A percentile compares a stretch with the other conserved stretches of the same genome.
Evolutionary conservation across 2,113 vertebrate species (phyloP).

Genomic region (human): DNA sequence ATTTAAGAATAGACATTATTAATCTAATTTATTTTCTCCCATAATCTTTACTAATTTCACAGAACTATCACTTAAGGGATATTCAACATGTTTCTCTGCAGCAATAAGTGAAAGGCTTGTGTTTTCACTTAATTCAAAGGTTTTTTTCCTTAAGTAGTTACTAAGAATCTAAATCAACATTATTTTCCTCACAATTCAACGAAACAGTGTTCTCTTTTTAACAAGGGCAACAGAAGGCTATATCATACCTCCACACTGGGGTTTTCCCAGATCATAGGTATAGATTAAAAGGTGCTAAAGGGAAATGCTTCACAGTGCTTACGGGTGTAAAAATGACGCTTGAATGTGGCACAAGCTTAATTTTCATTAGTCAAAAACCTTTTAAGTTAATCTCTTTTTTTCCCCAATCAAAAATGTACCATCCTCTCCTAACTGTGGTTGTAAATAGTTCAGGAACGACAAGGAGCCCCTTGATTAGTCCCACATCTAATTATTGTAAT

Average conservation of each 20-base stretch:
- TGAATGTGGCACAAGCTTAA: background rate
- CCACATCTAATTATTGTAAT: background rate
- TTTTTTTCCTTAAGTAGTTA: background rate
- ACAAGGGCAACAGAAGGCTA: background rate
- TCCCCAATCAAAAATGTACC: background rate
- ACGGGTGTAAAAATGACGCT: background rate
- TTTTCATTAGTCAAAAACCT: background rate
- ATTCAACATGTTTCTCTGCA: constrained; percentile 32
- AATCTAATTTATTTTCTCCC: background rate
- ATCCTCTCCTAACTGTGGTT: background rate
- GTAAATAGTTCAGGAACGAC: background rate
- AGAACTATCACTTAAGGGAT: background rate
- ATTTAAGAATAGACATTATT: background rate
- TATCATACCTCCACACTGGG: background rate
- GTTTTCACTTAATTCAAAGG: background rate
- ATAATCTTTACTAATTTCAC: background rate
- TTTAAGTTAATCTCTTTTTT: background rate
- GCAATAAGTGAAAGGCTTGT: background rate
- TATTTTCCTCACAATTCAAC: background rate
- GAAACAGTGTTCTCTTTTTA: background rate
- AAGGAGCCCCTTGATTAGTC: background rate
- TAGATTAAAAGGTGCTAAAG: background rate
- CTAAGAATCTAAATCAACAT: background rate
- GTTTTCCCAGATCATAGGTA: background rate
- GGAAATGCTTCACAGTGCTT: background rate